phyloP scores from a whole-genome alignment of 2,797 vertebrate genomes.

The Acrocephalus scirpaceus region DNA sequence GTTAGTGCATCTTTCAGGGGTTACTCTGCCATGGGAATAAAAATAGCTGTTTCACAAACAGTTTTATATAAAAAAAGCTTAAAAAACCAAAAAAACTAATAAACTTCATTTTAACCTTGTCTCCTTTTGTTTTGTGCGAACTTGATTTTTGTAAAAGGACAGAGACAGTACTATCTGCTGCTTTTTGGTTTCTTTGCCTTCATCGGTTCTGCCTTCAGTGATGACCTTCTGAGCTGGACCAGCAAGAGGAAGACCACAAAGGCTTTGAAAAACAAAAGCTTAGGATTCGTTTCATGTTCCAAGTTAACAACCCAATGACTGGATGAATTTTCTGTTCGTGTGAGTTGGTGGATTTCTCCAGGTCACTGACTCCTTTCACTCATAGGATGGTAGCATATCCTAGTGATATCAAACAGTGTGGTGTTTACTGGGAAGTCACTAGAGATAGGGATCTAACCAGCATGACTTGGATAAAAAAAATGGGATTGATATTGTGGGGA shows the following conservation, averaged over 20 bases:
- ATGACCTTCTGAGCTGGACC: slow-evolving; percentile 33
- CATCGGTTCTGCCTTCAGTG: slow-evolving; percentile 45
- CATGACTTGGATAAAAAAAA: slow-evolving; percentile 21
- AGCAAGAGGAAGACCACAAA: slow-evolving; percentile 33
- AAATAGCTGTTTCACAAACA: slow-evolving; percentile 86
- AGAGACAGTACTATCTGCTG: slow-evolving; percentile 50
- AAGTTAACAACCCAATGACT: slow-evolving; percentile 25
- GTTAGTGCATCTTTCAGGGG: slow-evolving; percentile 85
- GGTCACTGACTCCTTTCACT: not conserved
- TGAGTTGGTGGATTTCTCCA: slow-evolving; percentile 2
- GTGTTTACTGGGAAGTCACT: slow-evolving; percentile 52
- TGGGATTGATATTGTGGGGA: slow-evolving; percentile 24
- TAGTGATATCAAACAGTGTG: not conserved
- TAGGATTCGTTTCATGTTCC: slow-evolving; percentile 33
- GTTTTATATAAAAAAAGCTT: slow-evolving; percentile 84
- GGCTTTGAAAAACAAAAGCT: slow-evolving; percentile 23
- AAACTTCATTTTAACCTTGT: slow-evolving; percentile 87
- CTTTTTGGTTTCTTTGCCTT: slow-evolving; percentile 58
- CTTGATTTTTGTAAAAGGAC: slow-evolving; percentile 61
- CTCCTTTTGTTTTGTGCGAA: slow-evolving; percentile 73
- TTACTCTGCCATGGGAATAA: slow-evolving; percentile 83
- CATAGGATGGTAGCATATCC: not conserved
- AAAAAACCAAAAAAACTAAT: slow-evolving; percentile 79
- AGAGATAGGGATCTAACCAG: slow-evolving; percentile 40
- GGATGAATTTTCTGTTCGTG: not conserved